Evolutionary conservation across 2,888 invertebrate genomes (phyloP).

Genomic region (Diaprepes abbreviatus): DNA sequence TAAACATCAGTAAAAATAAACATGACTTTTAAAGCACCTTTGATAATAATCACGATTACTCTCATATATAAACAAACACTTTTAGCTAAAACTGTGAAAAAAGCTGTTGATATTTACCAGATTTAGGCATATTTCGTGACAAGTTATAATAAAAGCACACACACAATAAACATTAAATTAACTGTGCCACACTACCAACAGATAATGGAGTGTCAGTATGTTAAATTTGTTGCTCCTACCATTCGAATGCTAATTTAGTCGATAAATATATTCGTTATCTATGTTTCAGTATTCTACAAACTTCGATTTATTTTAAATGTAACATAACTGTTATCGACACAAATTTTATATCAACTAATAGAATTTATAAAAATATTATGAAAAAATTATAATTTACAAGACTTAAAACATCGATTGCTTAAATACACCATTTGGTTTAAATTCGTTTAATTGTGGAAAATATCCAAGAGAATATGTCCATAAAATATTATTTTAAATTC

Average conservation of each 20-base stretch:
- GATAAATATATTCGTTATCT: slow-evolving; percentile 42
- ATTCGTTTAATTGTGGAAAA: too few relatives aligned
- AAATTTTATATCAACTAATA: background rate
- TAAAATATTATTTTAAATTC: too few relatives aligned
- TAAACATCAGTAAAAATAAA: too few relatives aligned
- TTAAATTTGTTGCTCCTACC: slow-evolving; percentile 19
- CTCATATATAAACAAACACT: background rate
- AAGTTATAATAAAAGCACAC: slow-evolving; percentile 17
- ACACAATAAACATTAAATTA: slow-evolving; percentile 19
- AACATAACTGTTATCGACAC: background rate
- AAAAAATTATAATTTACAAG: too few relatives aligned
- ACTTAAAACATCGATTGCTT: too few relatives aligned
- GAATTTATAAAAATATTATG: background rate
- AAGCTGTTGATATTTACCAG: slow-evolving; percentile 29
- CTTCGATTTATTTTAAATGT: slow-evolving; percentile 22
- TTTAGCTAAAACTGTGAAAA: background rate
- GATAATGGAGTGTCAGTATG: slow-evolving; percentile 24
- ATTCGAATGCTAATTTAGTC: slow-evolving; percentile 40
- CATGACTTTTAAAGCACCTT: background rate
- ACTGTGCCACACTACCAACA: slow-evolving; percentile 24
- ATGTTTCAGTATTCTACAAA: slow-evolving; percentile 32
- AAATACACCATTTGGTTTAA: too few relatives aligned
- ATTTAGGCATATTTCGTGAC: slow-evolving; percentile 33
- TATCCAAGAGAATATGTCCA: too few relatives aligned
- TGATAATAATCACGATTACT: background rate